Base-by-base conservation (phyloP, 2,797 vertebrate genomes). In the Threskiornis aethiopicus region DNA sequence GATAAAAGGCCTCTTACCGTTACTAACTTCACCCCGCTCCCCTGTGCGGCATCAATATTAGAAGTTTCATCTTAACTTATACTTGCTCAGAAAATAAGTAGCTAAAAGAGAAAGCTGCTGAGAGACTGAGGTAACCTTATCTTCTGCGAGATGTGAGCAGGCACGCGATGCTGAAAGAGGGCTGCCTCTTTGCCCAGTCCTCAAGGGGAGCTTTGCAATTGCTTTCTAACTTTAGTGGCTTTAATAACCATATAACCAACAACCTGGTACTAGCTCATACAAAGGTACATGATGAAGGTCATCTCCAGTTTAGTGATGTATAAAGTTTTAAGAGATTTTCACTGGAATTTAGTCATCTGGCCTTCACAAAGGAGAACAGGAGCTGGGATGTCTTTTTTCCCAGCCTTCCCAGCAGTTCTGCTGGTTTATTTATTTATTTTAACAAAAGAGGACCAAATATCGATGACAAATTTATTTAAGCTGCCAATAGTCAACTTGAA, bases 391-490 rank as follows among this genome's bases (percentile, higher is more conserved):
- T 25, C 21, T 35, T 35, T 54, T 46, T 1, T 59, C 1, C 20
- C 12, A 13, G 31, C 29, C 22, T 41, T 66, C 64, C 21, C 72
- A 19, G 17, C 0, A 64, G 6, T 33, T 67, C 37, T 64, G 47
- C 16, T 61, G 33, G 0, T 41, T 89, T 46, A 5, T 83, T 72
- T 62, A 13, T 84, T 21, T 55, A 16, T 47, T 65, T 69, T 16
- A 59, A 54, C 14, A 35, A 20, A 33, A 86, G 41, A 52, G 12
- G 29, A 86, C 79, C 51, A 72, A 78, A 87, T 28, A 42, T 16
- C 4, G 51, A 54, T 67, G 73, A 62, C 66, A 87, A 87, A 89
- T 92, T 49, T 52, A 62, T 92, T 90, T 72, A 54, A 85, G 75
- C 78, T 55, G 44, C 51, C 33, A 4, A 33, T 0, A 95, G 42